Evolutionary conservation across 2,113 vertebrate species (phyloP), one percentile per base, ranked within the genome.

Genomic region (Xiphophorus maculatus): DNA sequence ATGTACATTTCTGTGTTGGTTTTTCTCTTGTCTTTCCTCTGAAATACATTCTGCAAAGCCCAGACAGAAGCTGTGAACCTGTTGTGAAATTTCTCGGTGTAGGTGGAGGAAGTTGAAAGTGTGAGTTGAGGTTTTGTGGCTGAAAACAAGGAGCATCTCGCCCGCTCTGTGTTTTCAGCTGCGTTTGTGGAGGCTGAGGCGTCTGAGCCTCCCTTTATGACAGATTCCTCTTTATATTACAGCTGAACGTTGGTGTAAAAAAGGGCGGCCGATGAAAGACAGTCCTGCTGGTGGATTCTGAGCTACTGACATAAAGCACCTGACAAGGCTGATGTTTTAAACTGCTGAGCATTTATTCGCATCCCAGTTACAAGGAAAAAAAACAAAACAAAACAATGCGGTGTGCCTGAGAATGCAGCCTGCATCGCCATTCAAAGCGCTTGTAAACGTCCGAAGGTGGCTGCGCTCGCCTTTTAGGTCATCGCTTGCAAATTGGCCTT

Each of bases 401-500:
- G 28, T 28, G 28, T 19, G 66, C 48, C 28, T 3, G 69, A 66
- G 71, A 76, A 72, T 66, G 51, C 7, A 58, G 17, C 12, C 7
- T 10, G 27, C 12, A 22, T 37, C 27, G 17, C 17, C 8, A 3
- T 5, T 15, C 29, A 15, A 71, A 60, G 63, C 71, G 74, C 76
- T 72, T 40, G 11, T 32, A 25, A 54, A 9, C 30, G 29, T 58
- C 22, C 25, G 2, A 71, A 17, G 58, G 42, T 35, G 58, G 30
- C 25, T 14, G 11, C 35, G 11, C 8, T 14, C 70, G 63, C 48
- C 60, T 60, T 77, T 63, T 27, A 63, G 58, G 54, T 51, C n/a
- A 10, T 76, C 78, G 78, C 78, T 80, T 80, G 78, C 77, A 63
- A 83, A 62, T 70, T 81, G 88, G 74, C 79, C 79, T 58, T 17